Base-by-base conservation (phyloP, 2,113 vertebrate genomes). In the Lates calcarifer region DNA sequence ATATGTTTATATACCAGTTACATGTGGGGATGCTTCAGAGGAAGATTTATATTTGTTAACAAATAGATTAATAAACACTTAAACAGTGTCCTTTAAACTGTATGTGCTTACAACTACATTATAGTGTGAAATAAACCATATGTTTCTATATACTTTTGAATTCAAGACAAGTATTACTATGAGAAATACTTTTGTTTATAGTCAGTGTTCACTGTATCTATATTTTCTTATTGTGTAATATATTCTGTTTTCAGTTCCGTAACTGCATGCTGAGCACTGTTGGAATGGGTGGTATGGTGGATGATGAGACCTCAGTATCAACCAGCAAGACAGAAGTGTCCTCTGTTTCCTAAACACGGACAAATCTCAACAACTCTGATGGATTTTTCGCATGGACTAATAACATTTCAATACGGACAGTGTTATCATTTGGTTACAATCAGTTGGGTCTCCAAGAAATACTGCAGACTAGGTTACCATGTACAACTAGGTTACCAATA, bases 291-390 rank as follows among this genome's bases (percentile, higher is more conserved):
- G 94, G 95, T 65, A 95, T 88, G 95, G 94, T 92, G 94, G 95
- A 81, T 85, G 95, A 96, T 13, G 96, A 96, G 0, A 62, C 83
- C 43, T 96, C 95, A 81, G 85, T 95, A 5, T 96, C 95, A 66
- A 77, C 94, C 74, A 95, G 94, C 94, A 96, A 96, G 93, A 96
- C 96, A 7, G 96, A 97, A 92, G 95, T 96, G 63, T 96, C 95
- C 24, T 95, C 95, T 0, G 62, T 95, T 62, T 95, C 94, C 77
- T 95, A 94, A 79, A 79, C 64, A 15, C 57, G 72, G 51, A 64
- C 49, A 12, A 24, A 53, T 53, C 10, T 24, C 51, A 24, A 24
- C 51, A 13, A 5, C 51, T 12, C n/a, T 24, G 5, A 49, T 49
- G 20, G 20, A 49, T 49, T 49, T 49, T 49, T 49, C n/a, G 24